A percentile compares a stretch with the other conserved stretches of the same genome.
phyloP scores from a whole-genome alignment of 1,140 invertebrate genomes.

The Campoletis sonorensis region DNA sequence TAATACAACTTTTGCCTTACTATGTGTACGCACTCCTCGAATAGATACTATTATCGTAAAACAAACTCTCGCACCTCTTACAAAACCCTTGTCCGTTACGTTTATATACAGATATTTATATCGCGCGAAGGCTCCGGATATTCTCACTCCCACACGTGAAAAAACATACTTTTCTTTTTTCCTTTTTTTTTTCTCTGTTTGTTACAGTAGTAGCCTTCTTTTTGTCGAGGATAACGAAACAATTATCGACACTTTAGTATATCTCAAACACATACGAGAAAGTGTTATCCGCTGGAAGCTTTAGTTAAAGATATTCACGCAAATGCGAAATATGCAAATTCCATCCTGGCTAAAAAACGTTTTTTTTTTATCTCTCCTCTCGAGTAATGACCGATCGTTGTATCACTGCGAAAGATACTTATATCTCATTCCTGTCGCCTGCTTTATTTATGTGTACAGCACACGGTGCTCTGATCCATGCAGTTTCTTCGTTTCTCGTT shows the following conservation, averaged over 20 bases:
- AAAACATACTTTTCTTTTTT: neutral
- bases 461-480: conserved; percentile 8
- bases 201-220: neutral
- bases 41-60: conserved; percentile 42
- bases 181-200: conserved; percentile 18
- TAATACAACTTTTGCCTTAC: conserved; percentile 39
- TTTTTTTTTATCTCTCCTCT: conserved; percentile 8
- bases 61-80: conserved; percentile 8
- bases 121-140: neutral
- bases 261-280: conserved; percentile 1
- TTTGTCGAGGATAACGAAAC: conserved; percentile 13
- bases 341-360: neutral
- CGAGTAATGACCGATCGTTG: conserved; percentile 46
- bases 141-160: neutral
- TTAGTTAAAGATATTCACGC: conserved; percentile 21
- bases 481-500: neutral
- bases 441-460: conserved; percentile 36
- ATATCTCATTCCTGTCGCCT: conserved; percentile 35
- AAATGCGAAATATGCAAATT: conserved; percentile 42
- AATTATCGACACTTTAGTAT: conserved; percentile 36
- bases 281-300: neutral
- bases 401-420: conserved; percentile 45
- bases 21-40: neutral
- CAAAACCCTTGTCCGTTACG: neutral
- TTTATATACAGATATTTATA: conserved; percentile 28